A percentile compares a stretch with the other conserved stretches of the same genome.
Conservation (phyloP, 2,113 vertebrate genomes). For the Oryzias javanicus region DNA sequence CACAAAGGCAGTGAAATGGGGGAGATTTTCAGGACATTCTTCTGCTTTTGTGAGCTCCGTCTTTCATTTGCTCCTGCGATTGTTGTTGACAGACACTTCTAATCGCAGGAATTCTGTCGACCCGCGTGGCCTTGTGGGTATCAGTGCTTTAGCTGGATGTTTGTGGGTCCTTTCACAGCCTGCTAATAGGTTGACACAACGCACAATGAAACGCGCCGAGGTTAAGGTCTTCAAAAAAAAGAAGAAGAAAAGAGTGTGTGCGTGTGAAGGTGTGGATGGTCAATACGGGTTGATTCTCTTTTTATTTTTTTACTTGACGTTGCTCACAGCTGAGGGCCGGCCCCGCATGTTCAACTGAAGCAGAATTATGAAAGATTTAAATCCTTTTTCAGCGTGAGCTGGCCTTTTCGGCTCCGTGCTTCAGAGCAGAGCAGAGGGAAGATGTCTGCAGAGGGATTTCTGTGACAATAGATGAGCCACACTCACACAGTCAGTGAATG, state of each 20-base stretch:
- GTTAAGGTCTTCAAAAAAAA: conserved; percentile 32
- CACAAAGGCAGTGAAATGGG: not conserved
- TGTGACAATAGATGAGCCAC: not conserved
- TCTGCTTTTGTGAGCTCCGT: not conserved
- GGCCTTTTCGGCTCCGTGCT: not conserved
- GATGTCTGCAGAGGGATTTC: not conserved
- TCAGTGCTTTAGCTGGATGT: conserved; percentile 17
- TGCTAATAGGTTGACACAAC: conserved; percentile 37
- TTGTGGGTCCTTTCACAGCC: conserved; percentile 24
- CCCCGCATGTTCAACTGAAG: not conserved
- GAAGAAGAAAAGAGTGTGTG: not conserved
- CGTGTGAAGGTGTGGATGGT: not conserved
- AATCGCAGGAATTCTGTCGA: not conserved
- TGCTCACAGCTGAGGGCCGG: not conserved
- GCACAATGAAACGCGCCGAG: conserved; percentile 3
- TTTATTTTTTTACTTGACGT: too few relatives aligned
- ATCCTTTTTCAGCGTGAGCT: not conserved
- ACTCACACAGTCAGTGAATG: not conserved
- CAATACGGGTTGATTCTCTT: not conserved
- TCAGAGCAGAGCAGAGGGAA: not conserved
- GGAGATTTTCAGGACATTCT: not conserved
- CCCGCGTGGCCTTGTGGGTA: conserved; percentile 13
- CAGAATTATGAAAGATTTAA: not conserved
- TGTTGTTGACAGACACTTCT: conserved; percentile 17
- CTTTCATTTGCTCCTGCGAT: conserved; percentile 1